These are phyloP conservation scores for Ganaspis brasiliensis DNA, from an alignment of 2,888 invertebrate species.

Conservation along the genomic window DNA sequence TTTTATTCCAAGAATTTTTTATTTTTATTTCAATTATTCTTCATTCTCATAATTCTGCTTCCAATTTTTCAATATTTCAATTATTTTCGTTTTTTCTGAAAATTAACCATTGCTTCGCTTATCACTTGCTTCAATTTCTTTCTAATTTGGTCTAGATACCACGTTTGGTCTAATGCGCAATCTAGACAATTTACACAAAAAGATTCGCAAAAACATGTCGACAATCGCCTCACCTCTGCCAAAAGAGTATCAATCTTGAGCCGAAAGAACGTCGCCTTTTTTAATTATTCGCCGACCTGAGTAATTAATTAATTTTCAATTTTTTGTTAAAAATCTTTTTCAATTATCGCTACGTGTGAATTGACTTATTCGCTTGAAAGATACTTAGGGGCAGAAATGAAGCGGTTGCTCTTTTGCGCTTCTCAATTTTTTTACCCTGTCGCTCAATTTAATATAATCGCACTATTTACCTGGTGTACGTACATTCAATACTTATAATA, in stretches of 20 bases:
- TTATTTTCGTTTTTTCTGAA: conserved; percentile 2
- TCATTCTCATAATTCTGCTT: too few species aligned
- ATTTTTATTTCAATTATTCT: too few species aligned
- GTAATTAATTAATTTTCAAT: conserved; percentile 27
- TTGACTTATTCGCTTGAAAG: conserved; percentile 62
- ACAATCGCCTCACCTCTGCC: not conserved
- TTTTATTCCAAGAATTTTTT: too few species aligned
- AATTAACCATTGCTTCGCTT: not conserved
- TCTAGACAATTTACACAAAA: conserved; percentile 61
- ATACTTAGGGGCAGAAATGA: conserved; percentile 72
- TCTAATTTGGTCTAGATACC: conserved; percentile 62
- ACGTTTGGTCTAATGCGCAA: conserved; percentile 67
- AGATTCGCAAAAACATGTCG: not conserved
- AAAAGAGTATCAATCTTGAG: conserved; percentile 32
- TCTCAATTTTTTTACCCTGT: conserved; percentile 77
- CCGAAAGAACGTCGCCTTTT: conserved; percentile 24
- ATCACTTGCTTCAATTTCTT: conserved; percentile 30
- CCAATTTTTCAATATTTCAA: not conserved
- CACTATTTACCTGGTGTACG: conserved; percentile 67
- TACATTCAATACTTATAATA: conserved; percentile 59
- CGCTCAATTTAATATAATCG: conserved; percentile 77
- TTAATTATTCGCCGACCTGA: conserved; percentile 41
- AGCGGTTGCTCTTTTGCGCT: conserved; percentile 72
- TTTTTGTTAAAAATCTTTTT: conserved; percentile 11
- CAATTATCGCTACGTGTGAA: conserved; percentile 63